These are phyloP conservation scores for Drosophila sordidula DNA, from an alignment of 2,888 invertebrate species.

Conservation along the genomic window DNA sequence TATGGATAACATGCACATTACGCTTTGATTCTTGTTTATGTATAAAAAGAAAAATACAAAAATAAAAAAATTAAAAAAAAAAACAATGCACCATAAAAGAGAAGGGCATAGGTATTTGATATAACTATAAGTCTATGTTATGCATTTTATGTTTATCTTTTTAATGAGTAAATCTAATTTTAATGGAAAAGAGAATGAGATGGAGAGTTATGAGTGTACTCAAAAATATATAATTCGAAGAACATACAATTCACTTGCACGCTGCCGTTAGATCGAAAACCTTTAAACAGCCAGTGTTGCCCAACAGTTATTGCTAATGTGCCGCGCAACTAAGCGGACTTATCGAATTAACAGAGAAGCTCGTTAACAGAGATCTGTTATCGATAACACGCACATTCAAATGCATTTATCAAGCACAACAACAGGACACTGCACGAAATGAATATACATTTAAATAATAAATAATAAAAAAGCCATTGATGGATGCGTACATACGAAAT, in stretches of 20 bases:
- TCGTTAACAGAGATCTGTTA: conserved; percentile 1
- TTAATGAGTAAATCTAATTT: conserved; percentile 61
- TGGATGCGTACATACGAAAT: conserved; percentile 63
- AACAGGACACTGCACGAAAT: conserved; percentile 1
- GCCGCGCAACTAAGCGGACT: background rate
- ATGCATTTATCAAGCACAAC: background rate
- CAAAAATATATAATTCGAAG: conserved; percentile 49
- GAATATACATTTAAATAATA: background rate
- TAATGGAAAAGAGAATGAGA: conserved; percentile 24
- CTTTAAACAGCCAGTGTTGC: conserved; percentile 8
- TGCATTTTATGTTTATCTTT: conserved; percentile 69
- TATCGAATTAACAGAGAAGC: background rate
- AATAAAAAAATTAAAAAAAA: conserved; percentile 33
- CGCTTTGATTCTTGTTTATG: conserved; percentile 60
- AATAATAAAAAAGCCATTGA: conserved; percentile 5
- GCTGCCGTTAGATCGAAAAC: background rate
- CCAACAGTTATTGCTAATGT: background rate
- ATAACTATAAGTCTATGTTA: conserved; percentile 73
- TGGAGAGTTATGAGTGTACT: conserved; percentile 49
- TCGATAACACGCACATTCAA: conserved; percentile 19
- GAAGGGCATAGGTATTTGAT: conserved; percentile 61
- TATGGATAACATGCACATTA: conserved; percentile 37
- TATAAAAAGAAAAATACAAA: conserved; percentile 16
- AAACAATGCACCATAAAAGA: conserved; percentile 15
- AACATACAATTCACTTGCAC: conserved; percentile 21